Evolutionary conservation across 1,140 invertebrate species (phyloP), one percentile per base, ranked within the genome.

Genomic region (Vanessa atalanta): DNA sequence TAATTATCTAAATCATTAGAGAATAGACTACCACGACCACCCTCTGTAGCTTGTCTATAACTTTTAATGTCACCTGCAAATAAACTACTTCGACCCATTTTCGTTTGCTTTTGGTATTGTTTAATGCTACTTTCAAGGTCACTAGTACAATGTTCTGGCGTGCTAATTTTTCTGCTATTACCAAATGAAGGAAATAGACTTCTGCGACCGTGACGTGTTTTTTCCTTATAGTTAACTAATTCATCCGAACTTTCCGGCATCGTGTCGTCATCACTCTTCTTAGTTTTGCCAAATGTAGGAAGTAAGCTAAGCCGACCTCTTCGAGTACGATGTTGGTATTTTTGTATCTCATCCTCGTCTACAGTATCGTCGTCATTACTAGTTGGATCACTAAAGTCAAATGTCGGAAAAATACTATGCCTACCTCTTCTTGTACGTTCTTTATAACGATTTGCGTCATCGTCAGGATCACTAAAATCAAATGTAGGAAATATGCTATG

Each of bases 191-290:
- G 87, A 51, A 93, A 91, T 20, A 93, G 68, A 73, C 91, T 93
- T 50, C 77, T 80, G 26, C 89, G 86, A 50, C 89, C 89, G 15
- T 79, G 79, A 64, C 76, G 79, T 37, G 88, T 93, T 83, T 90
- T 93, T 75, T 88, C 89, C 74, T 91, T 90, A 66, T 93, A 93
- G 73, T 91, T 83, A 9, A 89, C 85, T 47, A 93, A 77, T 77
- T 92, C 90, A 67, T 91, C 91, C 26, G 91, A 90, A 73, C 87
- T 89, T 79, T 92, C 90, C 8, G 89, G 88, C 76, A 90, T 81
- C 23, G 81, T 70, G 23, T 93, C 91, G 31, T 91, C 88, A 48
- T 92, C 88, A 60, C 77, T 86, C 77, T 90, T 90, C 47, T 86
- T 91, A 37, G 87, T 85, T 76, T 81, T 89, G 26, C 91, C 89